Conservation (phyloP, 2,888 invertebrate species). For the Chirona hameri region DNA sequence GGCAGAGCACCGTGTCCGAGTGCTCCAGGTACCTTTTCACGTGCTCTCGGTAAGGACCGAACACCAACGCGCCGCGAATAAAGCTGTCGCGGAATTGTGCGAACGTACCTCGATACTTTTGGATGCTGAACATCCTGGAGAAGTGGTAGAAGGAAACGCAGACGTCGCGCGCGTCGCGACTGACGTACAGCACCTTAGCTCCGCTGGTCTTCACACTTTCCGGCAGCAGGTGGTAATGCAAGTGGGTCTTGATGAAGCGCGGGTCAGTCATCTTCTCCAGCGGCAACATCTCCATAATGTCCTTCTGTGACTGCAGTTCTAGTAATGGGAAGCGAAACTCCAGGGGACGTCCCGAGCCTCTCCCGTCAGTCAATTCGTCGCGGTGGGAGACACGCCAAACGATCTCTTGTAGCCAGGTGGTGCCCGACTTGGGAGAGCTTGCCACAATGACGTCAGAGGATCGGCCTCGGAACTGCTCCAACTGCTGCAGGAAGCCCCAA, state of each 20-base stretch:
- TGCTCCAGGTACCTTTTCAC: background rate
- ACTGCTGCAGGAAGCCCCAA: background rate
- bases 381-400: slow-evolving; percentile 45
- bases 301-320: slow-evolving; percentile 43
- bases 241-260: slow-evolving; percentile 62
- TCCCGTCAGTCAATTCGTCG: slow-evolving; percentile 41
- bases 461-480: slow-evolving; percentile 37
- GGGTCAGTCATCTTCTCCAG: slow-evolving; percentile 44
- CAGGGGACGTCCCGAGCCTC: slow-evolving; percentile 39
- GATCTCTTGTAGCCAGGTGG: slow-evolving; percentile 50
- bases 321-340: slow-evolving; percentile 46
- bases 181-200: slow-evolving; percentile 65
- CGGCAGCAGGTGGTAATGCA: slow-evolving; percentile 59
- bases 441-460: slow-evolving; percentile 40
- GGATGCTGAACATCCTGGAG: slow-evolving; percentile 60
- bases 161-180: slow-evolving; percentile 80
- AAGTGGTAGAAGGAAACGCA: slow-evolving; percentile 77
- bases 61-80: slow-evolving; percentile 22
- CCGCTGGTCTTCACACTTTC: slow-evolving; percentile 41
- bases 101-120: slow-evolving; percentile 57
- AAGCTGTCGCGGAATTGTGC: slow-evolving; percentile 60
- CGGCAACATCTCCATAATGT: slow-evolving; percentile 33
- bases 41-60: background rate
- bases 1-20: background rate
- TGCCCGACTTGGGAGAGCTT: slow-evolving; percentile 41